phyloP scores from a whole-genome alignment of 2,888 invertebrate species.

The Calameuta idolon region DNA sequence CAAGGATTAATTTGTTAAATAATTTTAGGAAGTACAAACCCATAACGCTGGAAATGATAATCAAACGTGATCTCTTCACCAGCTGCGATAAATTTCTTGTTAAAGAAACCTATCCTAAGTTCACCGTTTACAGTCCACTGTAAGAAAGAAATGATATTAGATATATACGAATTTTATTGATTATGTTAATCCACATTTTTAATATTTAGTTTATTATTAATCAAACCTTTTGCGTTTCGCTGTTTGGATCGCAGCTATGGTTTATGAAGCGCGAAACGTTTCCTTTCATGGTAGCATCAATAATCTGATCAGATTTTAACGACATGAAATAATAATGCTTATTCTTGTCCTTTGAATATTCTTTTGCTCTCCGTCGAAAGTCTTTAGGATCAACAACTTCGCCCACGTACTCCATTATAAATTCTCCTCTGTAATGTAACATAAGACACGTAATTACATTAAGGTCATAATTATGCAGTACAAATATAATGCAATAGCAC shows the following conservation, averaged over 20 bases:
- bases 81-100: slow-evolving; percentile 81
- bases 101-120: slow-evolving; percentile 96
- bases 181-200: neutral
- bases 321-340: slow-evolving; percentile 99
- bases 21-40: slow-evolving; percentile 70
- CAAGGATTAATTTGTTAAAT: neutral
- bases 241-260: slow-evolving; percentile 98
- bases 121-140: slow-evolving; percentile 93
- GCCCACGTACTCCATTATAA: slow-evolving; percentile 98
- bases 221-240: slow-evolving; percentile 90
- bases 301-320: slow-evolving; percentile 90
- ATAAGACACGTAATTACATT: slow-evolving; percentile 5
- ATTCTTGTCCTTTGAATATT: slow-evolving; percentile 90
- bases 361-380: slow-evolving; percentile 88
- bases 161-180: neutral
- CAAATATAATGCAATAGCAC: neutral
- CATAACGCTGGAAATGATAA: slow-evolving; percentile 97
- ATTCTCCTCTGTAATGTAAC: slow-evolving; percentile 79
- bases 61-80: slow-evolving; percentile 99
- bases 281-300: slow-evolving; percentile 96
- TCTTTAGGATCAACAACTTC: slow-evolving; percentile 94
- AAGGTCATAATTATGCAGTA: neutral
- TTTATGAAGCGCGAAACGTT: slow-evolving; percentile 98
- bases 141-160: slow-evolving; percentile 31
- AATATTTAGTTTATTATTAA: neutral